Base-by-base conservation (phyloP, 2,888 invertebrate species). In the Meliscaeva auricollis region DNA sequence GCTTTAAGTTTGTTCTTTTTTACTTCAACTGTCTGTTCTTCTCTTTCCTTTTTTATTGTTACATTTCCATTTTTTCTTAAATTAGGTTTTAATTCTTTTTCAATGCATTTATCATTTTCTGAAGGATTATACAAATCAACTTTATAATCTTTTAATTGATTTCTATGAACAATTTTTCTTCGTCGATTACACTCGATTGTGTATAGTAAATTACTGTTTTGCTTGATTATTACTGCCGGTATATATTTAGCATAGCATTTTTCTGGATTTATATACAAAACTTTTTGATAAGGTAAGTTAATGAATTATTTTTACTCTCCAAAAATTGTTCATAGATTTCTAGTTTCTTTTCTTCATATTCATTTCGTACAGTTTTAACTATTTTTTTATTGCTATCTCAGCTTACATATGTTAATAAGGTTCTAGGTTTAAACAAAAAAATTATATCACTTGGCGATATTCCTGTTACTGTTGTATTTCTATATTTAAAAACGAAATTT, bases 301-400 rank as follows among this genome's bases (percentile, higher is more conserved):
- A 6, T 44, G 44, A 15, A 13, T 44, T 4, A 44, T 48, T 48
- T 48, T 22, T 48, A 4, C 3, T 8, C 20, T 11, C 20, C 20
- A 48, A 48, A 48, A 48, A 48, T 48, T 48, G 48, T 48, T 48
- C 48, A 48, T 48, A 48, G 48, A 22, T 22, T 48, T 48, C 48
- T 22, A 48, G 48, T 48, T 48, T 48, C 48, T 48, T 48, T 48
- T 22, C 22, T 22, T 48, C 22, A 48, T 48, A 48, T 48, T 48
- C 44, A 44, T 44, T 44, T 44, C 15, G 41, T 41, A 41, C n/a
- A 41, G 41, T 1, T 41, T 41, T 41, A 7, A 17, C 17, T 17
- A 46, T 46, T 46, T 46, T 2, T 46, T 46, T 17, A 46, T 15
- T 7, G 1, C 7, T 38, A 38, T 38, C 11, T 2, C 7, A 11